Evolutionary conservation across 2,797 vertebrate species (phyloP).

Genomic region (Danio jaintianensis): DNA sequence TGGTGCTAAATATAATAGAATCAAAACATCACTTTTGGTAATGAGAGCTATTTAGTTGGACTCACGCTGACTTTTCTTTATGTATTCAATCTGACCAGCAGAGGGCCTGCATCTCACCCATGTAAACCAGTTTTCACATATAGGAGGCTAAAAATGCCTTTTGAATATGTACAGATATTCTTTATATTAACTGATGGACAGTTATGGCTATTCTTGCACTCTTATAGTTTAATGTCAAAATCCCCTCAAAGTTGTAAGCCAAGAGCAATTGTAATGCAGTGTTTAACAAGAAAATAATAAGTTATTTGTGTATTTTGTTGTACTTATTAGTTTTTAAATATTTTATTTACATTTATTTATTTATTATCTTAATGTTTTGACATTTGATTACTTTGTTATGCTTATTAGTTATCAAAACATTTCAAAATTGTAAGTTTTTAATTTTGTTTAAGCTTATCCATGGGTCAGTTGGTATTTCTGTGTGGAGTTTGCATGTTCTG

Average conservation of each 20-base stretch:
- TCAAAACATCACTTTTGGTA: slow-evolving; percentile 47
- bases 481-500: too few relatives aligned
- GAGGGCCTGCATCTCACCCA: slow-evolving; percentile 9
- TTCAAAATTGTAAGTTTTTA: background rate
- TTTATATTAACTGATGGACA: background rate
- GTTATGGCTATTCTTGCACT: background rate
- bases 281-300: background rate
- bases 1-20: slow-evolving; percentile 3
- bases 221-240: background rate
- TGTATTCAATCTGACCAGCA: slow-evolving; percentile 30
- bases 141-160: background rate
- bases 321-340: background rate
- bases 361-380: background rate
- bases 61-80: background rate
- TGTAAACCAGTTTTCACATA: background rate
- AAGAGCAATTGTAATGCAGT: background rate
- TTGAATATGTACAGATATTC: background rate
- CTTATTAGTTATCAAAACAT: background rate
- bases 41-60: slow-evolving; percentile 9
- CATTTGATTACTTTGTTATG: background rate
- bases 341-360: background rate
- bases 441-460: background rate
- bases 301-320: background rate
- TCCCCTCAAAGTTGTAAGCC: background rate
- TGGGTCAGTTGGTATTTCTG: too few relatives aligned